Base-by-base conservation (phyloP, 1,140 invertebrate genomes). In the Drosophila ercepeae region DNA sequence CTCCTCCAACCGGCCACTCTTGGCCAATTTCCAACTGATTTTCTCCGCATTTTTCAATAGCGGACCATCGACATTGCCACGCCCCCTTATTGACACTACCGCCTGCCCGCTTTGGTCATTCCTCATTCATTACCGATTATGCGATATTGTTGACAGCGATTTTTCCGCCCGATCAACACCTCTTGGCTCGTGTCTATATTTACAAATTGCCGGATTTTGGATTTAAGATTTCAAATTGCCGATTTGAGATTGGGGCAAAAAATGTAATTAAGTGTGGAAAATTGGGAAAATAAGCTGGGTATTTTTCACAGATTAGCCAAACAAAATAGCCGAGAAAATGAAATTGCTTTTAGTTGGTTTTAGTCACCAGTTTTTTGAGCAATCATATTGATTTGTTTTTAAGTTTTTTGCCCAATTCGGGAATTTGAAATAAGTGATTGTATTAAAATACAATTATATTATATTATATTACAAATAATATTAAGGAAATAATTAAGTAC, bases 41-140 rank as follows among this genome's bases (percentile, higher is more conserved):
- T n/a, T 23, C 13, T 14, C 8, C 9, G 3, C 8, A 27, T 32
- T 45, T 54, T 46, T 27, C 23, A 32, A 11, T 58, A 39, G 63
- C 39, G 49, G 59, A 59, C 78, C 49, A 58, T 48, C 49, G 46
- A 61, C 61, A 72, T 54, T 52, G 44, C 48, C 45, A 54, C 49
- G 50, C 34, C 65, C 65, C 32, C 29, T 25, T 27, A 7, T 42
- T 14, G 41, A 45, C 44, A 59, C 8, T 19, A 50, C 9, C 52
- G 14, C n/a, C 14, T n/a, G n/a, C 21, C 23, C n/a, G 5, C 7
- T 23, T 3, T 23, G 21, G 27, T 8, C 27, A 2, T 8, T 8
- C 27, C 7, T 8, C 32, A 51, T 32, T 27, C 42, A 54, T 70
- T 50, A 71, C 3, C 45, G 13, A 25, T 44, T 39, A 34, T 2